Evolutionary conservation across 2,113 vertebrate species (phyloP).

Genomic region (Cairina moschata): DNA sequence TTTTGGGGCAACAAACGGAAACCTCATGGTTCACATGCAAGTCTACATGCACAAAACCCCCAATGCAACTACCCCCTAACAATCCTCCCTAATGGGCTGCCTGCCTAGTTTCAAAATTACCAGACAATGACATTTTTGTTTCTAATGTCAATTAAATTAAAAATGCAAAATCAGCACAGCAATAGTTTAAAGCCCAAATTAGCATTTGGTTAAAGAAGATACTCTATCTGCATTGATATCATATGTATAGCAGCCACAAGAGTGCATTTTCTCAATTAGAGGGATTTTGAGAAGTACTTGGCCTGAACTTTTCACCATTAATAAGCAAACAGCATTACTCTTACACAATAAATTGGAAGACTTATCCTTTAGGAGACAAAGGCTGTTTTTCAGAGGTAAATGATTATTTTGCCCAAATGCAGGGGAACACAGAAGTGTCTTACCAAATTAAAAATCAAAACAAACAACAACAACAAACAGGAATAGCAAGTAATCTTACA

Average conservation of each 20-base stretch:
- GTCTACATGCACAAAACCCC: neutral
- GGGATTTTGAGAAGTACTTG: neutral
- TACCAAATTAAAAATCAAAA: neutral
- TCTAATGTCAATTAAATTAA: neutral
- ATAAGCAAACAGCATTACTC: neutral
- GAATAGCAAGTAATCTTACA: neutral
- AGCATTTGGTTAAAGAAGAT: neutral
- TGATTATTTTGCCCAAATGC: neutral
- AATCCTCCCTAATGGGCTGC: neutral
- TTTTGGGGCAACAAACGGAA: conserved; percentile 49
- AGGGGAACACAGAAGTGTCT: neutral
- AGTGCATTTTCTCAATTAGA: neutral
- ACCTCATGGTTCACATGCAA: conserved; percentile 24
- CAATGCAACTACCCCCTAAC: neutral
- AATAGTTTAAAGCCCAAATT: neutral
- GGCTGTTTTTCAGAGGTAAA: neutral
- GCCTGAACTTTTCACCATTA: neutral
- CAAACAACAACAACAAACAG: neutral
- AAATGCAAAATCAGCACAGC: neutral
- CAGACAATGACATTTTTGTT: neutral
- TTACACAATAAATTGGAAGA: neutral
- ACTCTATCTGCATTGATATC: neutral
- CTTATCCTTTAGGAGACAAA: neutral
- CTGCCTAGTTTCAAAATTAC: neutral
- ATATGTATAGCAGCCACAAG: neutral